These are phyloP conservation scores for Hippasteria phrygiana DNA, from an alignment of 53 echinoderm and acorn worm genomes.

Conservation along the genomic window DNA sequence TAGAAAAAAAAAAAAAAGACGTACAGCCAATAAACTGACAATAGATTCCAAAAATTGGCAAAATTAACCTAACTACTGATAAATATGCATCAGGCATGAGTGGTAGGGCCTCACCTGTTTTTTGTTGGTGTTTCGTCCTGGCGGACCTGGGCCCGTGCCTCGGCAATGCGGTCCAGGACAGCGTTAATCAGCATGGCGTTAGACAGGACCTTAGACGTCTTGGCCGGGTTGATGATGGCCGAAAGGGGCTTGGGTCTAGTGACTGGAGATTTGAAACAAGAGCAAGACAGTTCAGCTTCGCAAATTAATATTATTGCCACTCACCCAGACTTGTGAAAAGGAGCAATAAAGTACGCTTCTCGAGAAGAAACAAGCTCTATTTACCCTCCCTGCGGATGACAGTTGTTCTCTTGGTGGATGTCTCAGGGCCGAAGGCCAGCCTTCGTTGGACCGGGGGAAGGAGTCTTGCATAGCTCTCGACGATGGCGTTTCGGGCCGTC, in stretches of 20 bases:
- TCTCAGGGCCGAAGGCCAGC: conserved; percentile 85
- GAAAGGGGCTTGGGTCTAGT: conserved; percentile 94
- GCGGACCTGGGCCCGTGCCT: conserved; percentile 78
- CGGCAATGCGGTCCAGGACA: conserved; percentile 92
- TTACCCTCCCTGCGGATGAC: conserved; percentile 89
- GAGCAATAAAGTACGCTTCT: too few relatives aligned
- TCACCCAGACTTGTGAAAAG: too few relatives aligned
- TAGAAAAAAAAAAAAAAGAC: too few relatives aligned
- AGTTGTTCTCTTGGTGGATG: conserved; percentile 63
- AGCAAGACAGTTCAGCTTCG: background rate
- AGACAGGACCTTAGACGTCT: conserved; percentile 88
- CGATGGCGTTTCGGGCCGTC: conserved; percentile 87
- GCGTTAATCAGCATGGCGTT: conserved; percentile 90
- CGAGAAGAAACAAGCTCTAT: too few relatives aligned
- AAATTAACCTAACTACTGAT: too few relatives aligned
- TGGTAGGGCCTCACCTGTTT: conserved; percentile 49
- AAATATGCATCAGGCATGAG: too few relatives aligned
- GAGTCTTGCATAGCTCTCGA: conserved; percentile 85
- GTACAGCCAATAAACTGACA: background rate
- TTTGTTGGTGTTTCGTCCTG: conserved; percentile 76
- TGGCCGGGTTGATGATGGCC: conserved; percentile 88
- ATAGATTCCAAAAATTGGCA: background rate
- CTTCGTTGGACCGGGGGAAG: conserved; percentile 92
- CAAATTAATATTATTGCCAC: background rate
- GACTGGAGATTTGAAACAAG: conserved; percentile 55